phyloP scores from a whole-genome alignment of 1,140 invertebrate genomes.

The Tribolium madens region DNA sequence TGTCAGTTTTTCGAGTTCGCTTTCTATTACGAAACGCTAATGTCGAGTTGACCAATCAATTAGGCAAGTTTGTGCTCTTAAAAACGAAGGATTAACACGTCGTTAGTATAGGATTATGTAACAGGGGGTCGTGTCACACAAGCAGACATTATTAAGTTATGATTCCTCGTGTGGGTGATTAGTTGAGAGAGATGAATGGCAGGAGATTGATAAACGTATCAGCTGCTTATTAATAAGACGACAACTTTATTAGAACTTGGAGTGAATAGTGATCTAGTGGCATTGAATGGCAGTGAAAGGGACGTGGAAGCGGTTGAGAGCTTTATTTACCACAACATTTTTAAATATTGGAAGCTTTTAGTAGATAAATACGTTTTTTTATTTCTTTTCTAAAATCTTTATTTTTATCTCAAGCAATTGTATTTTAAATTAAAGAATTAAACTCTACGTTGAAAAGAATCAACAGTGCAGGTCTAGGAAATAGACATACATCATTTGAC shows the following conservation, averaged over 20 bases:
- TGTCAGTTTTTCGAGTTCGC: conserved; percentile 33
- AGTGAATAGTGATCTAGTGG: no score
- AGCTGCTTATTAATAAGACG: neutral
- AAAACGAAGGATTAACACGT: conserved; percentile 20
- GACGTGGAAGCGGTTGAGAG: neutral
- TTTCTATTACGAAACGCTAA: conserved; percentile 32
- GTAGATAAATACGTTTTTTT: no score
- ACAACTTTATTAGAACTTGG: neutral
- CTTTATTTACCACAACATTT: neutral
- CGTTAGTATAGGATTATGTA: conserved; percentile 11
- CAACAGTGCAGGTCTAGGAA: no score
- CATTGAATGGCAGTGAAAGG: neutral
- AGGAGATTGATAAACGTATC: conserved; percentile 16
- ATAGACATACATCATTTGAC: no score
- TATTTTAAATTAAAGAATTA: no score
- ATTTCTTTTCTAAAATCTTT: no score
- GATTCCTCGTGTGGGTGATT: neutral
- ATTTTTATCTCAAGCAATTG: no score
- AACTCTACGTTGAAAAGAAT: no score
- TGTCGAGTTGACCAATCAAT: conserved; percentile 20
- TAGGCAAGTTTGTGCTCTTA: conserved; percentile 21
- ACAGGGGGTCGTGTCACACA: neutral
- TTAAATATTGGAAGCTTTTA: no score
- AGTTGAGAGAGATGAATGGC: conserved; percentile 8
- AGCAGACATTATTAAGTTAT: conserved; percentile 3